Percentiles rank a stretch among this genome's conserved stretches.
phyloP scores from a whole-genome alignment of 2,113 vertebrate species.

The Pithys albifrons region DNA sequence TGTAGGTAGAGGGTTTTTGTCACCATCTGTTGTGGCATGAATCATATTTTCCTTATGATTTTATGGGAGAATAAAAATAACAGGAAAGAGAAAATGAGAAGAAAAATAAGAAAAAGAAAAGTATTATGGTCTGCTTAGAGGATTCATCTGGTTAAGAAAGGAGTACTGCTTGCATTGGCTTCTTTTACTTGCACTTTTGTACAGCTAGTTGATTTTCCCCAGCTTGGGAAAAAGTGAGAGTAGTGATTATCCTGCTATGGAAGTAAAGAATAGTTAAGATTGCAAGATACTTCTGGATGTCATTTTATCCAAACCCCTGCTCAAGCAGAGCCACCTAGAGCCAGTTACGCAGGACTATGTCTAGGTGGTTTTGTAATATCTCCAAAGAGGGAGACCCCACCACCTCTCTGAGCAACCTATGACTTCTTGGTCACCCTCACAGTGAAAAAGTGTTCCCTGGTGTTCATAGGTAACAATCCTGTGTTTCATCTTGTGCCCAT shows the following conservation, averaged over 20 bases:
- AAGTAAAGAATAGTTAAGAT: not conserved
- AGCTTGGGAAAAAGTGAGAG: not conserved
- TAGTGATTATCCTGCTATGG: not conserved
- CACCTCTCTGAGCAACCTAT: not conserved
- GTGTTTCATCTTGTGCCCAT: not conserved
- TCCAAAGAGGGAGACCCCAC: not conserved
- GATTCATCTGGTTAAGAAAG: not conserved
- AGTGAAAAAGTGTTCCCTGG: not conserved
- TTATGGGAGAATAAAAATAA: constrained; percentile 13
- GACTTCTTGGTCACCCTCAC: fast-evolving
- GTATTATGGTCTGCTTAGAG: not conserved
- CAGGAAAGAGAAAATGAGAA: not conserved
- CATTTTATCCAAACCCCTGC: fast-evolving
- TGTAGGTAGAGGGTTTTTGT: not conserved
- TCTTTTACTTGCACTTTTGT: not conserved
- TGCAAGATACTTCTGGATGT: not conserved
- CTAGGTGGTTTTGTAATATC: not conserved
- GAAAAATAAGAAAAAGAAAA: not conserved
- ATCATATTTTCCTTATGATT: constrained; percentile 30
- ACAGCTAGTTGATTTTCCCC: not conserved
- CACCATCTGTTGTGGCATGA: constrained; percentile 52
- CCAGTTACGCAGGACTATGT: not conserved
- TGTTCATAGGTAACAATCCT: not conserved
- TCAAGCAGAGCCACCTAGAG: not conserved
- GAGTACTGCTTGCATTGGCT: not conserved